Evolutionary conservation across 2,113 vertebrate genomes (phyloP).

Genomic region (Platysternon megacephalum): DNA sequence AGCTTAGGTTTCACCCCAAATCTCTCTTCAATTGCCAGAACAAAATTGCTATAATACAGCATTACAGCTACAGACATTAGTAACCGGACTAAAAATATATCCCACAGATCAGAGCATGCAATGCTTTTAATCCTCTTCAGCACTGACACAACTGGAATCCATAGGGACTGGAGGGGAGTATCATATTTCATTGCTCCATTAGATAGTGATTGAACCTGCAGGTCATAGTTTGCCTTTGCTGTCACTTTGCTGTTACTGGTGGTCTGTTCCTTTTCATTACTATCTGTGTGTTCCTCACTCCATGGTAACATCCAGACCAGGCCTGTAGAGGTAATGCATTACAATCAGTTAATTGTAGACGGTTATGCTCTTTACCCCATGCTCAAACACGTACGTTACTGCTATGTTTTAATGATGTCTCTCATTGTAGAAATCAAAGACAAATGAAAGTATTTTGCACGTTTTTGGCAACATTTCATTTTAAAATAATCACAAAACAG

Average conservation of each 20-base stretch:
- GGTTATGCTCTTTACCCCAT: neutral
- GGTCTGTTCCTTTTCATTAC: neutral
- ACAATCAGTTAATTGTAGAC: neutral
- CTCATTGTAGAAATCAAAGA: neutral
- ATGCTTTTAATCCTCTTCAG: conserved; percentile 82
- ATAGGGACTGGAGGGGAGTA: conserved; percentile 58
- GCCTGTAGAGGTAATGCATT: conserved; percentile 72
- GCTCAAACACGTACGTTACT: neutral
- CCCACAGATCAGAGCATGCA: conserved; percentile 89
- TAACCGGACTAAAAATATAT: conserved; percentile 90
- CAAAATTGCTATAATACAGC: conserved; percentile 95
- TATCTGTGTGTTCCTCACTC: conserved; percentile 70
- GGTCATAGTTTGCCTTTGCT: neutral
- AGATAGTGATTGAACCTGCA: neutral
- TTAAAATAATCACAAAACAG: neutral
- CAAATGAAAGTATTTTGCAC: neutral
- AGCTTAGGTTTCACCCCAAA: conserved; percentile 88
- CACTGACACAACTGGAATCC: conserved; percentile 79
- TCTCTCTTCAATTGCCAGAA: conserved; percentile 93
- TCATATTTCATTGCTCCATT: neutral
- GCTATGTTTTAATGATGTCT: neutral
- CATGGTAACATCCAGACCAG: conserved; percentile 91
- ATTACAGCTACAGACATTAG: conserved; percentile 92
- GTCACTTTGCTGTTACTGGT: neutral
- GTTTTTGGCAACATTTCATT: neutral